These are phyloP conservation scores for Notodonta dromedarius DNA, from an alignment of 2,888 invertebrate species.

Conservation along the genomic window DNA sequence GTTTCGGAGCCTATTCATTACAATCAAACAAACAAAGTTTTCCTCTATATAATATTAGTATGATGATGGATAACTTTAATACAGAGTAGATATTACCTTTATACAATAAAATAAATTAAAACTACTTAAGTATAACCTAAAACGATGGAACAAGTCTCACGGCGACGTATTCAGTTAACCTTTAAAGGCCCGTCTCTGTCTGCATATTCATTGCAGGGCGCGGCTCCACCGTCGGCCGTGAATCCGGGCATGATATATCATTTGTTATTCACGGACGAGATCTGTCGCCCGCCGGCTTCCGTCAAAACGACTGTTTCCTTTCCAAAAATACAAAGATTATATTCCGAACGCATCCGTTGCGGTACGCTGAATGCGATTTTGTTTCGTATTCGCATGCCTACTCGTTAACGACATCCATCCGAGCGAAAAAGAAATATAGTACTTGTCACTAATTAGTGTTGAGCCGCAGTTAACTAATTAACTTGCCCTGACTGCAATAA, in stretches of 20 bases:
- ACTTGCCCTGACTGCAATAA: slow-evolving; percentile 28
- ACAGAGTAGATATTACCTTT: too few relatives aligned
- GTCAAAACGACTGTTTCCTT: slow-evolving; percentile 65
- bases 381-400: slow-evolving; percentile 52
- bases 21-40: too few relatives aligned
- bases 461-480: slow-evolving; percentile 20
- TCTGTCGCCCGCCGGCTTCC: slow-evolving; percentile 65
- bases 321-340: slow-evolving; percentile 71
- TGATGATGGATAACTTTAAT: too few relatives aligned
- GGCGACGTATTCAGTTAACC: slow-evolving; percentile 62
- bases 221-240: slow-evolving; percentile 60
- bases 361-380: slow-evolving; percentile 55
- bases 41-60: too few relatives aligned
- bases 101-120: not conserved
- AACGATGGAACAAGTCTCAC: slow-evolving; percentile 52
- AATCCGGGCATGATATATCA: slow-evolving; percentile 60
- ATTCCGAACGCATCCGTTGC: slow-evolving; percentile 67
- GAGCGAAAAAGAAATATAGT: slow-evolving; percentile 36
- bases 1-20: too few relatives aligned
- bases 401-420: slow-evolving; percentile 50
- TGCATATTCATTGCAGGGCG: slow-evolving; percentile 48
- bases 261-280: slow-evolving; percentile 69
- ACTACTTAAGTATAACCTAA: slow-evolving; percentile 7
- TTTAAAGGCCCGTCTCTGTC: slow-evolving; percentile 55
- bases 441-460: slow-evolving; percentile 30